phyloP scores from a whole-genome alignment of 2,797 vertebrate genomes.

The Triplophysa bombifrons region DNA sequence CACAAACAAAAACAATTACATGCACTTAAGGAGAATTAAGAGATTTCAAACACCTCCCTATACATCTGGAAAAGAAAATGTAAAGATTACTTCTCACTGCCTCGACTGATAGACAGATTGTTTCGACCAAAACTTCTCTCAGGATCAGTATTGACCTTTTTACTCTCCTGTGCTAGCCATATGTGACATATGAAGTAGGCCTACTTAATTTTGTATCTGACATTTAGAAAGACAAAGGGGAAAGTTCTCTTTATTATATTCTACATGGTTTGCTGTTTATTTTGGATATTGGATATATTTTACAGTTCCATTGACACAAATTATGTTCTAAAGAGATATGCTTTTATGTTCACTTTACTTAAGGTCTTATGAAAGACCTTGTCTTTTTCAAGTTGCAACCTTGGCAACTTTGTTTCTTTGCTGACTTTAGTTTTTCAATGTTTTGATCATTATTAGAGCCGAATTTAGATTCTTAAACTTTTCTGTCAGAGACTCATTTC shows the following conservation, averaged over 20 bases:
- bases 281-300: slow-evolving; percentile 10
- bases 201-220: background rate
- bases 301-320: background rate
- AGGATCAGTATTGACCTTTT: slow-evolving; percentile 30
- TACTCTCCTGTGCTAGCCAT: background rate
- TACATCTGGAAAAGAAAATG: too few relatives aligned
- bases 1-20: background rate
- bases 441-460: background rate
- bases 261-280: background rate
- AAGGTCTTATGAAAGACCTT: background rate
- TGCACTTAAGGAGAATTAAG: background rate
- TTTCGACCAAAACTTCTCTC: background rate
- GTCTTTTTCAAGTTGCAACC: background rate
- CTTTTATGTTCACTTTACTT: too few relatives aligned
- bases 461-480: background rate
- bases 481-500: too few relatives aligned
- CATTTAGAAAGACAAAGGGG: slow-evolving; percentile 16
- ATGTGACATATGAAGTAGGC: slow-evolving; percentile 9
- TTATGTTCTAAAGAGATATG: too few relatives aligned
- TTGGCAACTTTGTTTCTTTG: background rate
- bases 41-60: background rate
- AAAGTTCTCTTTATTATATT: slow-evolving; percentile 3
- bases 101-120: slow-evolving; percentile 10
- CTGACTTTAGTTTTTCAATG: background rate
- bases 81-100: too few relatives aligned